A percentile compares a stretch with the other conserved stretches of the same genome.
Evolutionary conservation across 2,888 invertebrate genomes (phyloP).

Genomic region (Epinotia demarniana): DNA sequence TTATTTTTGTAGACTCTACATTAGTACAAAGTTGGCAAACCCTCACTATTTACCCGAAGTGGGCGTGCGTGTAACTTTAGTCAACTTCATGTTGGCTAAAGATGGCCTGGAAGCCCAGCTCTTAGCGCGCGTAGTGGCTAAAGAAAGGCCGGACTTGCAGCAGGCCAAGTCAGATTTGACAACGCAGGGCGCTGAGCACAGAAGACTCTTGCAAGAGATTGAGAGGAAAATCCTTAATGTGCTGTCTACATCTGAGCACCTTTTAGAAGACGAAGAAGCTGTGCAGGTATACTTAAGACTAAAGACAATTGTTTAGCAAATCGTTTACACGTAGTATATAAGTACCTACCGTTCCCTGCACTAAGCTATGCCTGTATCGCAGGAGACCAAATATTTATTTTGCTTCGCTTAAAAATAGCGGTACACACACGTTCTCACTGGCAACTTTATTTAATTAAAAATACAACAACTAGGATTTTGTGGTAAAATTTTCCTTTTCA

Average conservation of each 20-base stretch:
- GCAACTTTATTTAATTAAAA: too few species aligned
- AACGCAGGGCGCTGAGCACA: constrained; percentile 94
- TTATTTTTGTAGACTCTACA: constrained; percentile 88
- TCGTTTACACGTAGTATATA: too few species aligned
- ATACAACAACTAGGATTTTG: too few species aligned
- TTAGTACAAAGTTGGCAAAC: constrained; percentile 96
- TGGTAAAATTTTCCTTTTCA: constrained; percentile 57
- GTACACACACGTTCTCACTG: too few species aligned
- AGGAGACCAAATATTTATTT: too few species aligned
- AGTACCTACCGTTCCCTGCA: too few species aligned
- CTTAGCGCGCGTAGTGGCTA: constrained; percentile 94
- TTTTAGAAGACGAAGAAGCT: constrained; percentile 95
- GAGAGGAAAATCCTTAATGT: constrained; percentile 94
- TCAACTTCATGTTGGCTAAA: constrained; percentile 97
- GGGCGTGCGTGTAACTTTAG: constrained; percentile 94
- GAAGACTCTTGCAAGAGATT: constrained; percentile 92
- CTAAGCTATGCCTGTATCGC: too few species aligned
- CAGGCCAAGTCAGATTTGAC: constrained; percentile 95
- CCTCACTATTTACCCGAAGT: constrained; percentile 98
- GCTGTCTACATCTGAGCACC: constrained; percentile 78
- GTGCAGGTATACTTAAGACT: constrained; percentile 82
- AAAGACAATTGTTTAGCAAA: too few species aligned
- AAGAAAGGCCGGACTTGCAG: constrained; percentile 96
- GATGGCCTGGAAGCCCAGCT: constrained; percentile 96
- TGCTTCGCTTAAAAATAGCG: too few species aligned